phyloP scores from a whole-genome alignment of 2,888 invertebrate genomes.

The Tiliacea aurago region DNA sequence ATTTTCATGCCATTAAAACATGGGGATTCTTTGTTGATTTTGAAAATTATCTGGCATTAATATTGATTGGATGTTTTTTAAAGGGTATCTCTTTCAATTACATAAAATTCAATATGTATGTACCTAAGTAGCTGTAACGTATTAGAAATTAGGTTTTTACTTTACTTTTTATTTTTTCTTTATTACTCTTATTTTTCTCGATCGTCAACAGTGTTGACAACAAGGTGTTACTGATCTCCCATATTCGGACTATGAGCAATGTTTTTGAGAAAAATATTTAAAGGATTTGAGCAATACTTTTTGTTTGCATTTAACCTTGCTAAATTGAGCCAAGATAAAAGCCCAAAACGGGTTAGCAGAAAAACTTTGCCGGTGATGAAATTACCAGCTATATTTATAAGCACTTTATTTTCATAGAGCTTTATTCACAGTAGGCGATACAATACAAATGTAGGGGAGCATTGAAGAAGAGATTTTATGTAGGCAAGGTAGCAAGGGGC shows the following conservation, averaged over 20 bases:
- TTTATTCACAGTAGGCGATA: slow-evolving; percentile 81
- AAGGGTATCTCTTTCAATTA: slow-evolving; percentile 10
- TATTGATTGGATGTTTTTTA: background rate
- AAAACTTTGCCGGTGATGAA: slow-evolving; percentile 54
- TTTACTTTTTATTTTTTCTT: background rate
- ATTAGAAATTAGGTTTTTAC: slow-evolving; percentile 13
- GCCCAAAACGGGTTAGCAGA: slow-evolving; percentile 33
- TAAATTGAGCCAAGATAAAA: slow-evolving; percentile 23
- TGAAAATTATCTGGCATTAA: background rate
- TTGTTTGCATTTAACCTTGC: slow-evolving; percentile 12
- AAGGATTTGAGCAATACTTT: slow-evolving; percentile 27
- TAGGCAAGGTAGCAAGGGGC: slow-evolving; percentile 76
- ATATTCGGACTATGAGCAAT: background rate
- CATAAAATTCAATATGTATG: background rate
- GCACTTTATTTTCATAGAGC: slow-evolving; percentile 83
- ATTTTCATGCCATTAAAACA: background rate
- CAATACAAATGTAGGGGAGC: slow-evolving; percentile 81
- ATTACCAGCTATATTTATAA: slow-evolving; percentile 76
- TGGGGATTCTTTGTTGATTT: background rate
- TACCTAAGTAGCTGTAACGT: slow-evolving; percentile 16
- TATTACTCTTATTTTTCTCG: too few species aligned
- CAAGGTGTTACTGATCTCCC: too few species aligned
- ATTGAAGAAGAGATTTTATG: slow-evolving; percentile 79
- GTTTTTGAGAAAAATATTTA: slow-evolving; percentile 8
- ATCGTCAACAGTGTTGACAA: too few species aligned